Evolutionary conservation across 2,888 invertebrate species (phyloP).

Genomic region (Scaptomyza reducta): DNA sequence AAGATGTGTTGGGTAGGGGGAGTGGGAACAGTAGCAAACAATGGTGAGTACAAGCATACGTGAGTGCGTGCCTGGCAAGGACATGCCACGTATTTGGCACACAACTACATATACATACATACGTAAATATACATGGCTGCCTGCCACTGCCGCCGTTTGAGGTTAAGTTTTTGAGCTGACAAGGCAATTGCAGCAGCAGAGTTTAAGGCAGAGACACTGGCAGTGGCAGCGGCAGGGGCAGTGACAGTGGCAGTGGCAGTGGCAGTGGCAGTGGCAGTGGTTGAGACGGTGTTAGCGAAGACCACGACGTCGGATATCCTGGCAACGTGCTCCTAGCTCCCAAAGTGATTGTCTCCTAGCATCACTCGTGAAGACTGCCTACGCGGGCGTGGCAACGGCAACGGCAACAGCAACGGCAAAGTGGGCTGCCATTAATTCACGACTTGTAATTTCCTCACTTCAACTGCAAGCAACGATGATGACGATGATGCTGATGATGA

Average conservation of each 20-base stretch:
- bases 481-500: constrained; percentile 19
- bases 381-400: constrained; percentile 2
- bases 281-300: constrained; percentile 36
- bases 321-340: constrained; percentile 65
- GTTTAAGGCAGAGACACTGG: constrained; percentile 11
- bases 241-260: constrained; percentile 15
- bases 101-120: background rate
- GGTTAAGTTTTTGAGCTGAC: constrained; percentile 78
- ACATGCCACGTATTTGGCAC: constrained; percentile 52
- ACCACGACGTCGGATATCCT: constrained; percentile 76
- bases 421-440: constrained; percentile 80
- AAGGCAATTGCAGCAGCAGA: constrained; percentile 71
- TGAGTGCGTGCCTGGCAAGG: constrained; percentile 29
- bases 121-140: constrained; percentile 27
- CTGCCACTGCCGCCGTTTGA: constrained; percentile 60
- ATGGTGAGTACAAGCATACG: constrained; percentile 22
- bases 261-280: constrained; percentile 3
- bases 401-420: background rate
- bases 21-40: constrained; percentile 21
- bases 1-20: background rate
- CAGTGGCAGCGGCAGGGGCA: constrained; percentile 6
- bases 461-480: constrained; percentile 61
- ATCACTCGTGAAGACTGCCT: constrained; percentile 1
- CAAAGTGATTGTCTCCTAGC: constrained; percentile 57
- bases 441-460: constrained; percentile 83